A percentile compares a stretch with the other conserved stretches of the same genome.
Evolutionary conservation across 2,888 invertebrate species (phyloP).

Genomic region (Tachina grossa): DNA sequence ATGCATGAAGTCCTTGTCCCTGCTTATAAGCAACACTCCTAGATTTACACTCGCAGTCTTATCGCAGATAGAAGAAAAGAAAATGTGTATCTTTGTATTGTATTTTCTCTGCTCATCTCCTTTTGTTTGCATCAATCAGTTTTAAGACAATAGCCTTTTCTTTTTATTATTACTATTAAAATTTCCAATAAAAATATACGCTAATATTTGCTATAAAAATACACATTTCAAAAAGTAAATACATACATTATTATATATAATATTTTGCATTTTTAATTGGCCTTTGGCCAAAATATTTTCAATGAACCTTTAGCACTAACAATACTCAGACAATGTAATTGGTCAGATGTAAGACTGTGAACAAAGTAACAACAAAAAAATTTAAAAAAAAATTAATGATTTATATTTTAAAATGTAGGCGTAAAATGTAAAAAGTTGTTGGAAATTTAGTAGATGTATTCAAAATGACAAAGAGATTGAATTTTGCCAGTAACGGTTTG

Average conservation of each 20-base stretch:
- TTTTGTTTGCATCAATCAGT: no score
- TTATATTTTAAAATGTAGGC: slow-evolving; percentile 25
- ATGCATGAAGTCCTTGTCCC: no score
- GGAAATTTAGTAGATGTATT: not conserved
- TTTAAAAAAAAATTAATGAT: slow-evolving; percentile 2
- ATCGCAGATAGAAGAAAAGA: no score
- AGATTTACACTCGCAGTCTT: no score
- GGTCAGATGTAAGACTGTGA: slow-evolving; percentile 4
- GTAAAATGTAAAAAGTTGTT: not conserved
- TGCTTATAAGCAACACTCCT: no score
- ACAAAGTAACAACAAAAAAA: not conserved
- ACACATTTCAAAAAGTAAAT: not conserved
- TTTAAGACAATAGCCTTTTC: not conserved
- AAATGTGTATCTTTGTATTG: no score
- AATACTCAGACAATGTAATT: slow-evolving; percentile 34
- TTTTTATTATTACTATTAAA: not conserved
- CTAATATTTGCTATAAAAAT: not conserved
- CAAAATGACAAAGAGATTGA: slow-evolving; percentile 30
- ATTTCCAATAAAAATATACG: no score
- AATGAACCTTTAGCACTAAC: slow-evolving; percentile 30
- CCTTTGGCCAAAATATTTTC: slow-evolving; percentile 45
- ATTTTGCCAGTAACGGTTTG: not conserved
- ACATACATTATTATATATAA: not conserved
- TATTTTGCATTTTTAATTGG: slow-evolving; percentile 45
- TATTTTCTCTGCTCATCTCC: no score